Evolutionary conservation across 2,113 vertebrate species (phyloP).

Genomic region (Sander lucioperca): DNA sequence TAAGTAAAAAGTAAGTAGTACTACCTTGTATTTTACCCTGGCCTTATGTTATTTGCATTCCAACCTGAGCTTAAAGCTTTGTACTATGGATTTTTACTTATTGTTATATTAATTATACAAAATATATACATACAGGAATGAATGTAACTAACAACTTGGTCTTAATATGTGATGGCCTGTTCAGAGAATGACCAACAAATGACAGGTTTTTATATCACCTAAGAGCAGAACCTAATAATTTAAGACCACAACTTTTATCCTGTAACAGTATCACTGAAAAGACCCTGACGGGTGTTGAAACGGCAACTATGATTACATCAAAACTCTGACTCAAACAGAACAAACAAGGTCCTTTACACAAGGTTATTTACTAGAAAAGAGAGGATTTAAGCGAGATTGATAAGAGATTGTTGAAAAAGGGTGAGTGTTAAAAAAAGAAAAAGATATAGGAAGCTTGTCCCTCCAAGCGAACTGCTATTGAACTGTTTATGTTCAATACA

Average conservation of each 20-base stretch:
- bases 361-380: not conserved
- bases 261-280: conserved; percentile 2
- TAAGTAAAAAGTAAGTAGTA: too few relatives aligned
- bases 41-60: not conserved
- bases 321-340: not conserved
- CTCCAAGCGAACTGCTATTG: not conserved
- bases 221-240: not conserved
- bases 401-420: not conserved
- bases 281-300: conserved; percentile 3
- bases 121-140: not conserved
- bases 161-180: not conserved
- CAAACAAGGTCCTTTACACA: not conserved
- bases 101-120: not conserved
- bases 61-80: not conserved
- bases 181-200: not conserved
- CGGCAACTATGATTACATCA: not conserved
- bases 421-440: not conserved
- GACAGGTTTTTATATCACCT: not conserved
- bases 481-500: not conserved
- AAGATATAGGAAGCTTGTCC: not conserved
- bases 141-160: not conserved
- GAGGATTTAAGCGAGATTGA: not conserved
- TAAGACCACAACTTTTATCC: not conserved
- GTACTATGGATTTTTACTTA: not conserved
- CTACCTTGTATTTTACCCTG: not conserved